A percentile compares a stretch with the other conserved stretches of the same genome.
Evolutionary conservation across 2,797 vertebrate genomes (phyloP).

Genomic region (Echiichthys vipera): DNA sequence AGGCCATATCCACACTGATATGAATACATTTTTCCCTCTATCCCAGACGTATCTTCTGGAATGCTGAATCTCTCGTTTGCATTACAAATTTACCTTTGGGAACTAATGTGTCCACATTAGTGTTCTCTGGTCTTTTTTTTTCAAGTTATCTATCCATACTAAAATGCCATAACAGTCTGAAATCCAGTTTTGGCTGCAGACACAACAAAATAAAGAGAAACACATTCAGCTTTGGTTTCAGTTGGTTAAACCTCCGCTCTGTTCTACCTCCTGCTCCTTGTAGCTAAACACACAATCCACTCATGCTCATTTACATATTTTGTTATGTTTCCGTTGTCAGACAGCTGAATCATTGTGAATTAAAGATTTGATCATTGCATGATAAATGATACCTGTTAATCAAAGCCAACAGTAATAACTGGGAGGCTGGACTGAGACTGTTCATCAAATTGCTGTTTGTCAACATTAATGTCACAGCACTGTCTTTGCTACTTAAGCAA

Average conservation of each 20-base stretch:
- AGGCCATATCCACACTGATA: constrained; percentile 13
- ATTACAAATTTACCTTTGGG: too few species aligned
- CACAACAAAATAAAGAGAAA: not conserved
- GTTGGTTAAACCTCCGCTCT: not conserved
- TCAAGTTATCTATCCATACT: not conserved
- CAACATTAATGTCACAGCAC: not conserved
- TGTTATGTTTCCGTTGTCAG: not conserved
- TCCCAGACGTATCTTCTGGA: too few species aligned
- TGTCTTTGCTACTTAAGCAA: too few species aligned
- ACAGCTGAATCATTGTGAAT: not conserved
- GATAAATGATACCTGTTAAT: not conserved
- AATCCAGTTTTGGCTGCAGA: not conserved
- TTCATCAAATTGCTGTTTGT: not conserved
- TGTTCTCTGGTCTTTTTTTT: not conserved
- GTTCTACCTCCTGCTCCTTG: not conserved
- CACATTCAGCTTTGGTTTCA: not conserved
- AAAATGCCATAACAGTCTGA: not conserved
- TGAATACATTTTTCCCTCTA: not conserved
- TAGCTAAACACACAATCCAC: not conserved
- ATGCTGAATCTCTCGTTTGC: too few species aligned
- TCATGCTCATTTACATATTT: not conserved
- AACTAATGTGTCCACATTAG: not conserved
- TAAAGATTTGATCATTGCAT: not conserved
- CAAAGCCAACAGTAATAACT: not conserved
- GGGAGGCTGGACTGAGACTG: not conserved